Conservation (phyloP, 2,113 vertebrate species). For the Alligator mississippiensis region DNA sequence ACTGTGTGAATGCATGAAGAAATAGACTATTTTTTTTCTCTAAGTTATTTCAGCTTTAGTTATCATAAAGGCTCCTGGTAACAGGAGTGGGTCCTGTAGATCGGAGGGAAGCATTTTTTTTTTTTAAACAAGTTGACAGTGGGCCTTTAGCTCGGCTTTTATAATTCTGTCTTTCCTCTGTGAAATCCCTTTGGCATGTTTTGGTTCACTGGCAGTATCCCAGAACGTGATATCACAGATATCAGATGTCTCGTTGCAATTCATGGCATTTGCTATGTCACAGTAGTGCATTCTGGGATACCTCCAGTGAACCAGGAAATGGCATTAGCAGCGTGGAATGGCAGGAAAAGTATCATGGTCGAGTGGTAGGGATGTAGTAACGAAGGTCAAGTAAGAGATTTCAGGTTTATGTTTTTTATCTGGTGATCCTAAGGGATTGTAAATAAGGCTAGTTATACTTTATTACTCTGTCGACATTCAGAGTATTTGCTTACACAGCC, state of each 20-base stretch:
- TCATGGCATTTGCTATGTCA: background rate
- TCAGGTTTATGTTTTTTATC: background rate
- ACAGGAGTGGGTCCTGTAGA: fast-evolving
- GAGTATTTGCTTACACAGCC: background rate
- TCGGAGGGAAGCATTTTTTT: background rate
- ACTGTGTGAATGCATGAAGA: background rate
- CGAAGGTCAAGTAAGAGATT: background rate
- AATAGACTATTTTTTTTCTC: background rate
- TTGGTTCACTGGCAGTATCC: constrained; percentile 44
- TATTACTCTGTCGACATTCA: background rate
- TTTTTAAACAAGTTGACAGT: background rate
- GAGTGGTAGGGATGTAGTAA: fast-evolving
- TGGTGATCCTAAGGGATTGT: background rate
- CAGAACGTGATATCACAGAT: constrained; percentile 30
- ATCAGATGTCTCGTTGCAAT: constrained; percentile 36
- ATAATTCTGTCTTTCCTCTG: constrained; percentile 46
- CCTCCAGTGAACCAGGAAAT: constrained; percentile 43
- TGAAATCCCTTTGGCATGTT: constrained; percentile 53
- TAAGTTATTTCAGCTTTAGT: background rate
- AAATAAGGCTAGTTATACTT: background rate
- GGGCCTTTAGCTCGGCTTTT: constrained; percentile 33
- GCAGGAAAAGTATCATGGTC: fast-evolving
- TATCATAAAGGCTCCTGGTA: background rate
- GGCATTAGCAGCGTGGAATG: fast-evolving
- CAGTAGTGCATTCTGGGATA: background rate